phyloP scores from a whole-genome alignment of 2,888 invertebrate genomes.

The Steinernema carpocapsae region DNA sequence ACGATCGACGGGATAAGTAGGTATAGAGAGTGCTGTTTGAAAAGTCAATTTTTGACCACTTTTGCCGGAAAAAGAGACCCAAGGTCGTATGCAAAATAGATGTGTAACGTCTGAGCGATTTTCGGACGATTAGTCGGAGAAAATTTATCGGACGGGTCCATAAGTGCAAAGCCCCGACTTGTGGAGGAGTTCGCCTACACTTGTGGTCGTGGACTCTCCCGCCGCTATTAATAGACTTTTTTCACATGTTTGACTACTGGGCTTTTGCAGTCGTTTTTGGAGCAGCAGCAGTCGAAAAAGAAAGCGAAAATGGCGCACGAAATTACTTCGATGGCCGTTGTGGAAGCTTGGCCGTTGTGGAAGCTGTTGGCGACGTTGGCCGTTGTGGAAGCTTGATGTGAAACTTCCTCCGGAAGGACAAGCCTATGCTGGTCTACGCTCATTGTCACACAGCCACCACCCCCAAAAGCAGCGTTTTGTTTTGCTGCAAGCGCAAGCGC shows the following conservation, averaged over 20 bases:
- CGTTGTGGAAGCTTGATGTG: no score
- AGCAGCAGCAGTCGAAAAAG: background rate
- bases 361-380: no score
- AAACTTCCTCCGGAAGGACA: no score
- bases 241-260: background rate
- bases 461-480: background rate
- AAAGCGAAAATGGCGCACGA: no score
- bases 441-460: background rate
- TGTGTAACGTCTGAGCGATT: background rate
- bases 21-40: background rate
- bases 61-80: background rate
- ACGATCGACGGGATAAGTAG: no score
- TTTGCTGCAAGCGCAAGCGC: no score
- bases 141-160: background rate
- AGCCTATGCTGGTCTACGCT: no score
- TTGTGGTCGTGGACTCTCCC: constrained; percentile 1
- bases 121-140: background rate
- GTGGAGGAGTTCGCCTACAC: background rate
- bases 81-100: constrained; percentile 31
- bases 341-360: background rate
- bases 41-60: constrained; percentile 26
- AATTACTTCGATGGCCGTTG: background rate
- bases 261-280: background rate
- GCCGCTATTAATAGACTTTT: constrained; percentile 26
- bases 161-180: no score